These are phyloP conservation scores for Heliconius melpomene DNA, from an alignment of 1,140 invertebrate species.

Conservation along the genomic window DNA sequence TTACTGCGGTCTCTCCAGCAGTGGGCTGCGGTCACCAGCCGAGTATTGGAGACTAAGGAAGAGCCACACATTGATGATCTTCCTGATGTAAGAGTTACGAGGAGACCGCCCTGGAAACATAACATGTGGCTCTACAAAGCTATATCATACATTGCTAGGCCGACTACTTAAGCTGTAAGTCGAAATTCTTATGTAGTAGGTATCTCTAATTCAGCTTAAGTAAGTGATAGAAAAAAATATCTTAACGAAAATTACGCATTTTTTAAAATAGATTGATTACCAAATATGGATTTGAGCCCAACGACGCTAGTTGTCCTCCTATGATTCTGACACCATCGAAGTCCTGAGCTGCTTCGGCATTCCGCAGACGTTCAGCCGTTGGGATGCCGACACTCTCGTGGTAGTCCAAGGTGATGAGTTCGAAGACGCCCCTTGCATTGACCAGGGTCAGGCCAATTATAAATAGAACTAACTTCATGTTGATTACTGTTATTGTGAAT, in stretches of 20 bases:
- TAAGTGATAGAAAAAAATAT: too few species aligned
- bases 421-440: conserved; percentile 5
- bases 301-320: conserved; percentile 30
- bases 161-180: too few species aligned
- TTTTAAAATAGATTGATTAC: conserved; percentile 19
- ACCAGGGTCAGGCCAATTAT: conserved; percentile 21
- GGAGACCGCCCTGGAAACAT: conserved; percentile 41
- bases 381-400: conserved; percentile 32
- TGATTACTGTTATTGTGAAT: background rate
- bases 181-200: too few species aligned
- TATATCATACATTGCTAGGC: too few species aligned
- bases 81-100: conserved; percentile 33
- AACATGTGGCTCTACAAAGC: background rate
- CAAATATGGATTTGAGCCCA: conserved; percentile 37
- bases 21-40: conserved; percentile 49
- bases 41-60: conserved; percentile 47
- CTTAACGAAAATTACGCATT: too few species aligned
- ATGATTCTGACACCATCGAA: conserved; percentile 47
- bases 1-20: conserved; percentile 41
- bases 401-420: conserved; percentile 29
- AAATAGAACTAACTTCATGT: conserved; percentile 29
- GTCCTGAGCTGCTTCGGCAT: conserved; percentile 37
- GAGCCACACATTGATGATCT: conserved; percentile 45
- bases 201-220: too few species aligned
- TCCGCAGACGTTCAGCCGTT: conserved; percentile 24